Evolutionary conservation across 2,113 vertebrate genomes (phyloP).

Genomic region (Hippolais icterina): DNA sequence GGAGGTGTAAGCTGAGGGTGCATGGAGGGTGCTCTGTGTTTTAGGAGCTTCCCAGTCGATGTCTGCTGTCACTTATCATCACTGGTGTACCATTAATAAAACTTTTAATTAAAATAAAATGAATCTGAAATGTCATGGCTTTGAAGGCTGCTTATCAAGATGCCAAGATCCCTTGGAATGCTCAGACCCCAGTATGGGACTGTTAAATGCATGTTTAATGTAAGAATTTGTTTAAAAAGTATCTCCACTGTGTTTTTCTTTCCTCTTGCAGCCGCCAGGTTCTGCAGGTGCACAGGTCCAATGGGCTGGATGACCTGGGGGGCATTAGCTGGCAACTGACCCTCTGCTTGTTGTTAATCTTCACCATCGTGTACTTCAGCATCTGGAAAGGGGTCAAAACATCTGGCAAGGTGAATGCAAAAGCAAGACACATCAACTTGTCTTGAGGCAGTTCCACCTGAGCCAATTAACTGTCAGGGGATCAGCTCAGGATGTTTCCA

Average conservation of each 20-base stretch:
- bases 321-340: conserved; percentile 93
- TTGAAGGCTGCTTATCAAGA: neutral
- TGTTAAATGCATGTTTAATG: neutral
- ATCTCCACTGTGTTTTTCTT: neutral
- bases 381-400: conserved; percentile 99
- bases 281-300: conserved; percentile 88
- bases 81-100: neutral
- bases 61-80: neutral
- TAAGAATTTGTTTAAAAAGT: neutral
- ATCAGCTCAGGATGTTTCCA: neutral
- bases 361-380: conserved; percentile 95
- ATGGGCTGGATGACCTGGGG: conserved; percentile 91
- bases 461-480: neutral
- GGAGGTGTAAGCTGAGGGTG: neutral
- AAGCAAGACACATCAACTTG: neutral
- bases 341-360: conserved; percentile 93
- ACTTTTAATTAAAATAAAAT: neutral
- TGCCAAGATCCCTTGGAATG: neutral
- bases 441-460: neutral
- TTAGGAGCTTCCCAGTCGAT: neutral
- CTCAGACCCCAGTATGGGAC: neutral
- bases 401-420: conserved; percentile 89
- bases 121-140: neutral
- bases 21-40: neutral
- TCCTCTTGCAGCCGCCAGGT: conserved; percentile 83